Conservation (phyloP, 2,888 invertebrate species). For the Drosophila yooni region DNA sequence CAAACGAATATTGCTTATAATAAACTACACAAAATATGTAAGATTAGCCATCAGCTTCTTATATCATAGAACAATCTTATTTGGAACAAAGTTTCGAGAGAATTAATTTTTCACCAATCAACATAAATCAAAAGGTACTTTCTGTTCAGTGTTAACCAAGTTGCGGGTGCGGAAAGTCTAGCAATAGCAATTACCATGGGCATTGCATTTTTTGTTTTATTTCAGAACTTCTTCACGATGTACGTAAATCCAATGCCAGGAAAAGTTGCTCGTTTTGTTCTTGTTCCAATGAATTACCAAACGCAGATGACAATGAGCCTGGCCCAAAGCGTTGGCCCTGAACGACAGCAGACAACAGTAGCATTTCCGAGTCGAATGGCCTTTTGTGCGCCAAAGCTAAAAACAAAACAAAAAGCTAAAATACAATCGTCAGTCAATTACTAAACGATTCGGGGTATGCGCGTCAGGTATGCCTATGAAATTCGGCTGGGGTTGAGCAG, state of each 20-base stretch:
- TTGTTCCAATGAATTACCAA: constrained; percentile 34
- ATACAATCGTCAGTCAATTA: constrained; percentile 78
- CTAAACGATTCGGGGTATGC: constrained; percentile 77
- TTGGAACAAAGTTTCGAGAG: neutral
- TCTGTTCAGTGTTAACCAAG: neutral
- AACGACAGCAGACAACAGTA: constrained; percentile 36
- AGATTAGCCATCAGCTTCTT: neutral
- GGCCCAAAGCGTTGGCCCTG: constrained; percentile 49
- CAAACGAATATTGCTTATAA: neutral
- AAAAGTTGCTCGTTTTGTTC: constrained; percentile 17
- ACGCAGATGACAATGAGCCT: constrained; percentile 55
- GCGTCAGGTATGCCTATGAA: constrained; percentile 79
- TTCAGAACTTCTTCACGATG: constrained; percentile 21
- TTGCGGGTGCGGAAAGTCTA: constrained; percentile 27
- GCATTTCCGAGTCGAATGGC: constrained; percentile 51
- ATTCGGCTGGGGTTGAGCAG: constrained; percentile 23
- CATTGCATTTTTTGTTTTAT: constrained; percentile 4
- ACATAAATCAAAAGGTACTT: neutral
- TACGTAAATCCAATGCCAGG: constrained; percentile 31
- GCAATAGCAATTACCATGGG: constrained; percentile 9
- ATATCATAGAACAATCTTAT: neutral
- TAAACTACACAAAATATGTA: no score
- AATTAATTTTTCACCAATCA: neutral
- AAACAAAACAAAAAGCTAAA: constrained; percentile 19
- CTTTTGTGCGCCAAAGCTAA: constrained; percentile 59